Percentiles rank a stretch among this genome's conserved stretches.
Evolutionary conservation across 2,797 vertebrate species (phyloP).

Genomic region (Xyrichtys novacula): DNA sequence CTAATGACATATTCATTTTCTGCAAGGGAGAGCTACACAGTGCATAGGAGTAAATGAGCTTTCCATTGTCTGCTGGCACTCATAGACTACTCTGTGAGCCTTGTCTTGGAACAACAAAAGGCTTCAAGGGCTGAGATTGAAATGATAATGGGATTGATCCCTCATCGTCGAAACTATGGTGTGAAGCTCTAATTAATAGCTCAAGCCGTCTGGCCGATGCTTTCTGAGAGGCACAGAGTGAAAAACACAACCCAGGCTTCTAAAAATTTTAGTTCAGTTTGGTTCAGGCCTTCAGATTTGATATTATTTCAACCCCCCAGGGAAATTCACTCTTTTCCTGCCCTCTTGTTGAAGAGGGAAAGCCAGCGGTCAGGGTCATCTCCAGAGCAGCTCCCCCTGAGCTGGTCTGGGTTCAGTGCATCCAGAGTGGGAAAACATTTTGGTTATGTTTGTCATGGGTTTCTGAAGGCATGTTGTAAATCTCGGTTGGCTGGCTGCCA

Average conservation of each 20-base stretch:
- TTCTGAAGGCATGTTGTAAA: slow-evolving; percentile 9
- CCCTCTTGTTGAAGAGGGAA: not conserved
- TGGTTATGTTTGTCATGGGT: slow-evolving; percentile 10
- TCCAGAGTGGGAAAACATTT: slow-evolving; percentile 7
- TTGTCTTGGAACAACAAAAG: slow-evolving; percentile 45
- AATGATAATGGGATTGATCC: slow-evolving; percentile 64
- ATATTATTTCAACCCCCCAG: not conserved
- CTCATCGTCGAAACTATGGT: slow-evolving; percentile 45
- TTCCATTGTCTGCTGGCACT: slow-evolving; percentile 65
- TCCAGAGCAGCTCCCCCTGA: slow-evolving; percentile 8
- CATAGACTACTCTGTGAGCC: slow-evolving; percentile 41
- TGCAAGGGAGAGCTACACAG: slow-evolving; percentile 53
- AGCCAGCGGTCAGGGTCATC: slow-evolving; percentile 8
- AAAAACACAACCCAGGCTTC: slow-evolving; percentile 3
- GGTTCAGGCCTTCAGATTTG: not conserved
- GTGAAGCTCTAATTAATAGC: slow-evolving; percentile 49
- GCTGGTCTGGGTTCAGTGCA: slow-evolving; percentile 17
- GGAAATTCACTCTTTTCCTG: slow-evolving; percentile 1
- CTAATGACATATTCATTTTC: slow-evolving; percentile 78
- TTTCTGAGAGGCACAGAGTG: slow-evolving; percentile 10
- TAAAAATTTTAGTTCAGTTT: not conserved
- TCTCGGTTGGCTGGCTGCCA: slow-evolving; percentile 6
- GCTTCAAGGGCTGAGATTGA: slow-evolving; percentile 49
- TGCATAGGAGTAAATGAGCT: slow-evolving; percentile 62
- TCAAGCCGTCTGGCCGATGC: slow-evolving; percentile 28